Base-by-base conservation (phyloP, 2,888 invertebrate genomes). In the Aromia moschata region DNA sequence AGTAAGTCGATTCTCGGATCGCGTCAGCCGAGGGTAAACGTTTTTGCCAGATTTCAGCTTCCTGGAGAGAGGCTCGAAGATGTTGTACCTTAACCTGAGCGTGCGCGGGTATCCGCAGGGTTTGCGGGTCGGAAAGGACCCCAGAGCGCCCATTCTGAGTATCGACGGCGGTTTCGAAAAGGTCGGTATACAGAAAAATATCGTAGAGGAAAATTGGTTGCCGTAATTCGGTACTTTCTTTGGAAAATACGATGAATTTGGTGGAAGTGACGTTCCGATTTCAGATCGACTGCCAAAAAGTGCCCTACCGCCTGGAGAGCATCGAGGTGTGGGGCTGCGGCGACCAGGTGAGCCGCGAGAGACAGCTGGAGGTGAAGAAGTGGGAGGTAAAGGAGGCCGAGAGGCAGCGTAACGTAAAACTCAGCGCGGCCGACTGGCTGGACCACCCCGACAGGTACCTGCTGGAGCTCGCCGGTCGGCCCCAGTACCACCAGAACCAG, bases 361-460 rank as follows among this genome's bases (percentile, higher is more conserved):
- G 88, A 9, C 97, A 97, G 81, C 81, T 92, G 62, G 94, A 94
- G 73, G 89, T 94, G 70, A 96, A 96, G 79, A 91, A 92, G 73
- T 78, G 78, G 78, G 81, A 91, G 70, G 68, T 96, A 93, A 89
- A 89, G 72, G 94, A 97, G 79, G 93, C 91, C 0, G 95, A 97
- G 82, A 87, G 91, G 60, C 91, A 93, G 71, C 84, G 92, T 52
- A 87, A 89, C 74, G 93, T 97, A 5, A 96, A 96, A 78, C 80
- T 96, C 59, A 92, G 91, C 11, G 89, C 94, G 0, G 89, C 92
- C 14, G 96, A 96, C 77, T 98, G 97, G 97, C 86, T 94, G 76
- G 96, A 97, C 77, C 95, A 96, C 83, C 96, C 97, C 0, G 97
- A 98, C 83, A 65, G 96, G 56, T 94, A 96, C 78, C 84, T 96